Conservation (phyloP, 2,797 vertebrate species). For the Gephyroberyx darwinii region DNA sequence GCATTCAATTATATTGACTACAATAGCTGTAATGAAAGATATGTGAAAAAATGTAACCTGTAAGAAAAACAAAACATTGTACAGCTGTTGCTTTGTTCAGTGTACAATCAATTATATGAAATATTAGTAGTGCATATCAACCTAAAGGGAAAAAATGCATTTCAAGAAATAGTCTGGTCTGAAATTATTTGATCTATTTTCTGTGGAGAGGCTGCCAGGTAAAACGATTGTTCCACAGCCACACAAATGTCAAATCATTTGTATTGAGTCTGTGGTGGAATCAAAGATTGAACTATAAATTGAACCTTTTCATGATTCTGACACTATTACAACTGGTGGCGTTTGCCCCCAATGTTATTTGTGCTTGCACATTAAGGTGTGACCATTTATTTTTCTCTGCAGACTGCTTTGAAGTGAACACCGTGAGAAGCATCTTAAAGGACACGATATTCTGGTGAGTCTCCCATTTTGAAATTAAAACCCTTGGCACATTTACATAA, state of each 20-base stretch:
- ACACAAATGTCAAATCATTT: slow-evolving; percentile 61
- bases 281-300: slow-evolving; percentile 68
- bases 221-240: slow-evolving; percentile 47
- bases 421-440: slow-evolving; percentile 62
- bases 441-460: slow-evolving; percentile 72
- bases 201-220: slow-evolving; percentile 25
- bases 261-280: slow-evolving; percentile 57
- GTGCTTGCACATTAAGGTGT: slow-evolving; percentile 67
- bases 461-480: slow-evolving; percentile 65
- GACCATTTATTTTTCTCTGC: slow-evolving; percentile 72
- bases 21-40: slow-evolving; percentile 16
- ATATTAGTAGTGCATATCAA: slow-evolving; percentile 30
- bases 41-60: background rate
- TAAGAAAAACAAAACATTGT: too few species aligned
- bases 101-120: slow-evolving; percentile 13
- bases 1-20: slow-evolving; percentile 26
- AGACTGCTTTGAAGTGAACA: slow-evolving; percentile 75
- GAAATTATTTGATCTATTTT: slow-evolving; percentile 43
- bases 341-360: slow-evolving; percentile 55
- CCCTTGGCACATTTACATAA: slow-evolving; percentile 62
- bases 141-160: slow-evolving; percentile 38
- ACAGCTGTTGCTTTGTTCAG: background rate
- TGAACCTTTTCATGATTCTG: slow-evolving; percentile 65
- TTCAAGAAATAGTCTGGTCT: slow-evolving; percentile 21
- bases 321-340: slow-evolving; percentile 58